Evolutionary conservation across 2,888 invertebrate species (phyloP).

Genomic region (Nymphalis polychloros): DNA sequence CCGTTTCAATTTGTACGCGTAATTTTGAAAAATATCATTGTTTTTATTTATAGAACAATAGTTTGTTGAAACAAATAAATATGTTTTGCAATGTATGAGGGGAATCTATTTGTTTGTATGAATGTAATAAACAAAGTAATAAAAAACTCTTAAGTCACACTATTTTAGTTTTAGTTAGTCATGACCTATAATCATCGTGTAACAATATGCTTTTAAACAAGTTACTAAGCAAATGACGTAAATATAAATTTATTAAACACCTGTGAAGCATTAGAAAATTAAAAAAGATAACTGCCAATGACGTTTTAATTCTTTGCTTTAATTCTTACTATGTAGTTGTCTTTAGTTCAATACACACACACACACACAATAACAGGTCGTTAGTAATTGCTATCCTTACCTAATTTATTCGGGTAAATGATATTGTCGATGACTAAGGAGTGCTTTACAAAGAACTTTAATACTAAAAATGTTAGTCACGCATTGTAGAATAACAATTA

Average conservation of each 20-base stretch:
- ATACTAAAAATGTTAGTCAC: conserved; percentile 34
- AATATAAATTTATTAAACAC: neutral
- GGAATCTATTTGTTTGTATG: neutral
- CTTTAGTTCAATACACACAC: neutral
- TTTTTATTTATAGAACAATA: conserved; percentile 17
- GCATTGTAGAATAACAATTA: conserved; percentile 29
- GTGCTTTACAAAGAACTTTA: conserved; percentile 23
- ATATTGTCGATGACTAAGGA: conserved; percentile 28
- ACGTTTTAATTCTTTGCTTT: too few relatives aligned
- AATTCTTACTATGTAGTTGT: too few relatives aligned
- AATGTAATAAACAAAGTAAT: conserved; percentile 15
- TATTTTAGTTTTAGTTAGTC: conserved; percentile 15
- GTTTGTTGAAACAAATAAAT: conserved; percentile 5
- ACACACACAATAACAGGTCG: neutral
- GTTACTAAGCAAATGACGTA: neutral
- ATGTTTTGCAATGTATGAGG: conserved; percentile 14
- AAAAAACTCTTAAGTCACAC: conserved; percentile 21
- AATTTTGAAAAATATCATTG: conserved; percentile 13
- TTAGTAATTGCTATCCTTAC: neutral
- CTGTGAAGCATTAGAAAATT: neutral
- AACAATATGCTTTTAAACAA: too few relatives aligned
- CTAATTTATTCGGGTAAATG: conserved; percentile 17
- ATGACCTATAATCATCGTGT: neutral
- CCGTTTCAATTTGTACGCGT: conserved; percentile 14
- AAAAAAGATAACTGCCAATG: neutral